Evolutionary conservation across 2,888 invertebrate genomes (phyloP), one percentile per base, ranked within the genome.

Genomic region (Drosophila affinis): DNA sequence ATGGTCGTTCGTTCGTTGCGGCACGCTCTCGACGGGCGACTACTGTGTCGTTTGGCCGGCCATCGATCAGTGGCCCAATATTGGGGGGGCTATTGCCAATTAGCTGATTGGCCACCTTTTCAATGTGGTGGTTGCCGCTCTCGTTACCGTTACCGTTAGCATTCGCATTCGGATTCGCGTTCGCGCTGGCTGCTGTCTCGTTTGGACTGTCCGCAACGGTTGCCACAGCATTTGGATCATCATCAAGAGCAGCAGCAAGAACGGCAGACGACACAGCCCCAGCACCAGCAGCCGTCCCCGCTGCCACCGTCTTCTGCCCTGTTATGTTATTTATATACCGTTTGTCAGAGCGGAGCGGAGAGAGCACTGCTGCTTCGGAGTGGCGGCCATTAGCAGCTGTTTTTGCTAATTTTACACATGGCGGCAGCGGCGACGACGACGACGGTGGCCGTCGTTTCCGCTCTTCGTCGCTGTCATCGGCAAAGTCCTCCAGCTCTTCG

Each of bases 351-450:
- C 77, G 78, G 72, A 71, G 77, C 34, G 44, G 24, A 79, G 67
- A 76, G 76, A 65, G 68, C 7, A 14, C n/a, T 39, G n/a, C n/a
- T n/a, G 14, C 3, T 39, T 39, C 65, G 49, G 67, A 39, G 39
- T 39, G 80, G 80, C 84, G 72, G 75, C 79, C 77, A 78, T 76
- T 79, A 75, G 82, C 83, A 87, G 87, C 88, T 83, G 87, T 83
- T 81, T 83, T 81, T 77, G 88, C 89, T 89, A 89, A 84, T 85
- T 88, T 89, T 89, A 88, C 81, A 81, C 82, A 69, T 49, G 59
- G 58, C 60, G 64, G 44, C 48, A 14, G 45, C 56, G 39, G 14
- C 48, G 29, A 46, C 56, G 27, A 27, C 29, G 9, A 9, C 29
- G 29, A 29, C 29, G 29, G 29, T 9, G 39, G 14, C 14, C 39